phyloP scores from a whole-genome alignment of 2,797 vertebrate species.

The Anguilla pacifica region DNA sequence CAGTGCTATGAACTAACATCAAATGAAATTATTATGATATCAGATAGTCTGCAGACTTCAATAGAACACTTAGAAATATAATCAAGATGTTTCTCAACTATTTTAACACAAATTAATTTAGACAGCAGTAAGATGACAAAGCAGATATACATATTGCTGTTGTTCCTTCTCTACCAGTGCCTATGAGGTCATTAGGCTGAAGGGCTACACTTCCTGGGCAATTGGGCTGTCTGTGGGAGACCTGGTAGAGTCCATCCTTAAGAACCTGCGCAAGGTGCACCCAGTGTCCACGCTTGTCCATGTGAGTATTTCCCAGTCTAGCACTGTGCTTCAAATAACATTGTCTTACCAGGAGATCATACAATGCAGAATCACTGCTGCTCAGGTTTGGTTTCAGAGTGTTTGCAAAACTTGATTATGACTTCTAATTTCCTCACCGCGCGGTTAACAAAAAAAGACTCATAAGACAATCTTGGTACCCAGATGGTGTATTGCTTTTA shows the following conservation, averaged over 20 bases:
- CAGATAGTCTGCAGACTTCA: background rate
- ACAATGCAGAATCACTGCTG: background rate
- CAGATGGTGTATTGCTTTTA: too few species aligned
- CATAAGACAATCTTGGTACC: too few species aligned
- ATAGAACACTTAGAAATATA: background rate
- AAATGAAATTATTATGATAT: background rate
- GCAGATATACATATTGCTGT: background rate
- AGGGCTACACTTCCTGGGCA: conserved; percentile 97
- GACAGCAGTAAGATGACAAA: background rate
- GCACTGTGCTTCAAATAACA: background rate
- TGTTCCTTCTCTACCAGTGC: conserved; percentile 69
- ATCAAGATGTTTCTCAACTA: background rate
- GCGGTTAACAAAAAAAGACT: too few species aligned
- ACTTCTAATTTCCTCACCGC: too few species aligned
- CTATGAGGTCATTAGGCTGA: conserved; percentile 96
- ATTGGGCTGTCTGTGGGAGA: conserved; percentile 95
- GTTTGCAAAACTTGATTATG: too few species aligned
- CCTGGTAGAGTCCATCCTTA: conserved; percentile 86
- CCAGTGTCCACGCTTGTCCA: conserved; percentile 92
- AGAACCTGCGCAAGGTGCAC: conserved; percentile 91
- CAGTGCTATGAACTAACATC: background rate
- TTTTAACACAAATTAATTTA: background rate
- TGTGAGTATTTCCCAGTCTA: conserved; percentile 66
- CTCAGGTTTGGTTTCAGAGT: background rate
- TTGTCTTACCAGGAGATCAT: background rate